Conservation (phyloP, 2,113 vertebrate species). For the Struthio camelus region DNA sequence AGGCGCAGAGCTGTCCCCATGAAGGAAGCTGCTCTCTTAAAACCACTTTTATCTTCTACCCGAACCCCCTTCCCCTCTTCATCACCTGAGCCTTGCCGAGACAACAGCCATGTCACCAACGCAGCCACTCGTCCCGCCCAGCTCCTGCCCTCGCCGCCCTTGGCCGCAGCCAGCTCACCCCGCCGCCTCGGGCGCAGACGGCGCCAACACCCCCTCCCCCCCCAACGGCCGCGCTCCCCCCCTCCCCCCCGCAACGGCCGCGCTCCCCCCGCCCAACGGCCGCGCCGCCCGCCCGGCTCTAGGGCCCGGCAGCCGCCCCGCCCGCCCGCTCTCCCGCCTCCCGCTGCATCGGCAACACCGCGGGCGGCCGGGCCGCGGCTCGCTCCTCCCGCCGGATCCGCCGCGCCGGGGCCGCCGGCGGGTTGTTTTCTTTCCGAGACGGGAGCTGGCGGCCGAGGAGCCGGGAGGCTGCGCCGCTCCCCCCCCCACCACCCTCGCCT, state of each 20-base stretch:
- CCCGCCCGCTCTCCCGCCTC: background rate
- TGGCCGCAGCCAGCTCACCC: no score
- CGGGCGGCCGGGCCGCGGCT: background rate
- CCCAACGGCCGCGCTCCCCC: background rate
- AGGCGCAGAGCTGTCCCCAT: rapidly evolving
- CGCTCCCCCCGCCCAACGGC: background rate
- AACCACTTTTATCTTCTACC: rapidly evolving
- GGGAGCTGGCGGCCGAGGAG: background rate
- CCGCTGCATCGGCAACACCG: background rate
- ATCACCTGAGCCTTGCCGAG: rapidly evolving
- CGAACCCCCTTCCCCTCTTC: rapidly evolving
- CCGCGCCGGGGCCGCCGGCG: background rate
- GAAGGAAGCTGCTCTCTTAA: background rate
- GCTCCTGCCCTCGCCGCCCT: rapidly evolving
- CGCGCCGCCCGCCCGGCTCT: background rate
- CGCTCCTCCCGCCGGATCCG: background rate
- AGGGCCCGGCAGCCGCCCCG: background rate
- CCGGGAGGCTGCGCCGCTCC: background rate
- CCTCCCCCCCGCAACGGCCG: background rate
- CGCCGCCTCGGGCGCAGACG: background rate
- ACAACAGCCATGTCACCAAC: rapidly evolving
- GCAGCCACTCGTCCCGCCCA: rapidly evolving
- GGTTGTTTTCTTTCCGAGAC: background rate
- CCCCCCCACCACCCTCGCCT: no score
- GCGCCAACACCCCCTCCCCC: background rate